Evolutionary conservation across 1,140 invertebrate genomes (phyloP), one percentile per base, ranked within the genome.

Genomic region (Sarcophaga peregrina): DNA sequence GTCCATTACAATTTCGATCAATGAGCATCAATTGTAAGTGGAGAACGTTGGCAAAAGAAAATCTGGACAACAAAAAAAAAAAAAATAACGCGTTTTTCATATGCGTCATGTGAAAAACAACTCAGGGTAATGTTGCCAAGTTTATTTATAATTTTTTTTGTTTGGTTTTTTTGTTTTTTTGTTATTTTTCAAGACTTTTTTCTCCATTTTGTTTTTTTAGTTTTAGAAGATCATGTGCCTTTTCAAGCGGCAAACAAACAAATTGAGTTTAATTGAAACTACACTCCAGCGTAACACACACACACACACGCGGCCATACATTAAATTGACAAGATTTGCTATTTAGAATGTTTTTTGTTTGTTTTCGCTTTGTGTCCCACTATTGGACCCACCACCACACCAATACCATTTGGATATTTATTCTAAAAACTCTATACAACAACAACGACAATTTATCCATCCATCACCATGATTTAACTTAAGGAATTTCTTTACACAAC

Each of bases 1-100:
- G 89, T 90, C 89, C 89, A 90, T 89, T 90, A 87, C 89, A 90
- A 90, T 90, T 90, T 88, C 89, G 87, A 90, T 90, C 89, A 90
- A 88, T 87, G 87, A 89, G 87, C 86, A 87, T 84, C 84, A 78
- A 78, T 78, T 78, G 75, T 68, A 68, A 68, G 17, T 25, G 17
- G 62, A 68, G 62, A 68, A 68, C 62, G 54, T 47, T 50, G 54
- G 37, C 25, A 83, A 78, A 73, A 54, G 45, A 46, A 54, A 83
- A 68, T 8, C 82, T 37, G n/a, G n/a, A 2, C 52, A 58, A 58
- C 0, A 58, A 58, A 58, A 13, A 20, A 52, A 37, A 54, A 80
- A 58, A 54, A 52, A 45, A 68, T 81, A 81, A 75, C 80, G 78
- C 52, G 78, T 68, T 45, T 82, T 50, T 78, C 17, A 8, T 78